Conservation (phyloP, 2,888 invertebrate genomes). For the Orthosia cruda region DNA sequence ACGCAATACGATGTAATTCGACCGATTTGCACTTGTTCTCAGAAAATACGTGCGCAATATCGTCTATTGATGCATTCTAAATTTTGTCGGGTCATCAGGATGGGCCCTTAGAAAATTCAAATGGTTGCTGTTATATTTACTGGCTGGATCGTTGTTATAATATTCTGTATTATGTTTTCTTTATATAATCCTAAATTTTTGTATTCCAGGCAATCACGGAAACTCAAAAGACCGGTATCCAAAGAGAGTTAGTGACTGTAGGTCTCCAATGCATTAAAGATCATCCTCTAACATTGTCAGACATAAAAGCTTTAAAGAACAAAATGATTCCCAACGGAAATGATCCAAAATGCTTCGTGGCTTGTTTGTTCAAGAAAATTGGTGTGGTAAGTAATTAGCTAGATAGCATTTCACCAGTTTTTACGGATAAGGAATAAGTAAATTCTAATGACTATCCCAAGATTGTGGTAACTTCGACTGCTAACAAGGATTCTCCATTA, state of each 20-base stretch:
- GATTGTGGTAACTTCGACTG: background rate
- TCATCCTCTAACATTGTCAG: conserved; percentile 75
- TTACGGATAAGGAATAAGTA: background rate
- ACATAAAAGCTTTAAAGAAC: conserved; percentile 75
- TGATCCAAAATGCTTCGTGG: conserved; percentile 78
- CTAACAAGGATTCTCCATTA: background rate
- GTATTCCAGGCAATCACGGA: conserved; percentile 74
- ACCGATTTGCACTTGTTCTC: no score
- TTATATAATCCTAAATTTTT: background rate
- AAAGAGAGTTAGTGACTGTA: conserved; percentile 73
- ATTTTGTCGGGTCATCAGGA: no score
- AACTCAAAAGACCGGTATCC: conserved; percentile 74
- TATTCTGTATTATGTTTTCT: background rate
- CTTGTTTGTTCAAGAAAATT: conserved; percentile 80
- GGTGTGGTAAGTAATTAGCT: conserved; percentile 77
- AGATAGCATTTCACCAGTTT: background rate
- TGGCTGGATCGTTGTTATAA: no score
- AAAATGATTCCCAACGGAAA: conserved; percentile 78
- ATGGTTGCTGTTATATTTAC: background rate
- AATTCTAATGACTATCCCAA: background rate
- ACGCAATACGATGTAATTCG: no score
- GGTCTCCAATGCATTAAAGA: conserved; percentile 78
- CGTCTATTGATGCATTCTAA: no score
- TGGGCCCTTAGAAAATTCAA: background rate
- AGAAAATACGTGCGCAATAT: no score